Percentiles rank a stretch among this genome's conserved stretches.
These are phyloP conservation scores for Meloidogyne chitwoodi DNA, from an alignment of 1,140 invertebrate species.

Conservation along the genomic window DNA sequence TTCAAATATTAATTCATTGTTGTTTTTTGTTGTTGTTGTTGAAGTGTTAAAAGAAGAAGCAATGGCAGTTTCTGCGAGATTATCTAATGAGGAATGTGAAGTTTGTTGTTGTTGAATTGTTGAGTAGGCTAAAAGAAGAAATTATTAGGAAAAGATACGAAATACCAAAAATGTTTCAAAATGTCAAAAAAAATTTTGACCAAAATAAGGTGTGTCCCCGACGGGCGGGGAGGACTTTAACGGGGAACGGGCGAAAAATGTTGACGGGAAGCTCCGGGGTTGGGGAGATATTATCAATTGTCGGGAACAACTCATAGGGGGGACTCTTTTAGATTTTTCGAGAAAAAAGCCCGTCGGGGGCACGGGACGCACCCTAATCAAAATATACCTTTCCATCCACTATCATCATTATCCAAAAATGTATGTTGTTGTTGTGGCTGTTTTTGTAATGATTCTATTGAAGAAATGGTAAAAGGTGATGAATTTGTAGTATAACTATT, in stretches of 20 bases:
- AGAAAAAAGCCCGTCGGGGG: no score
- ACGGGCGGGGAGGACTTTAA: no score
- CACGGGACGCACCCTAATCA: no score
- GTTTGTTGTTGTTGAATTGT: neutral
- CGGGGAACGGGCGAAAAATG: no score
- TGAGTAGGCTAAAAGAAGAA: neutral
- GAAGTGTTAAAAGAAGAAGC: neutral
- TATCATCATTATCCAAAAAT: neutral
- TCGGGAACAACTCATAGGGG: no score
- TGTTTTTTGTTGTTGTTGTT: neutral
- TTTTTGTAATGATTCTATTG: neutral
- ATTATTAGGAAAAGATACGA: neutral
- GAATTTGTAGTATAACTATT: neutral
- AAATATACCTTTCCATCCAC: neutral
- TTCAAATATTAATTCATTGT: neutral
- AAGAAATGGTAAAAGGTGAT: neutral
- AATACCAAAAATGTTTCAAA: neutral
- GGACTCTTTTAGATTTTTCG: no score
- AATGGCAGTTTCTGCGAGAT: neutral
- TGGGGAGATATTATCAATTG: no score
- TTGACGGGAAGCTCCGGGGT: no score
- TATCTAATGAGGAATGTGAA: neutral
- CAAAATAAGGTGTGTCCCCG: no score
- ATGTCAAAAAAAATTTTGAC: no score
- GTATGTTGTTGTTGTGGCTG: neutral